Base-by-base conservation (phyloP, 2,888 invertebrate species). In the Cheilosia vulpina region DNA sequence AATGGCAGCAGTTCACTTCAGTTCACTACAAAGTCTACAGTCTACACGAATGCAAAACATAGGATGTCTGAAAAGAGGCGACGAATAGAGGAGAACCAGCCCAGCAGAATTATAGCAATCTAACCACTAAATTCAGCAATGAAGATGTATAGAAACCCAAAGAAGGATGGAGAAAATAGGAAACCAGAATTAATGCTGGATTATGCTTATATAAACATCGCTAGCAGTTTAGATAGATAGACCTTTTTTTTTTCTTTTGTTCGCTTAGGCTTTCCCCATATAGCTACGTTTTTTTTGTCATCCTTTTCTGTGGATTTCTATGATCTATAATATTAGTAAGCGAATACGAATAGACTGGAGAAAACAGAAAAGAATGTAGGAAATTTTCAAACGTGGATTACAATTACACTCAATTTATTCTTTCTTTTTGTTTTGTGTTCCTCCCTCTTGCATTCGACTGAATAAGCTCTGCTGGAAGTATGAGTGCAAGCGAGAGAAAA, bases 1-100 rank as follows among this genome's bases (percentile, higher is more conserved):
- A 85, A 85, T 80, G 80, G 80, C 80, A 85, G 79, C 83, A 84
- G 78, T 84, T 84, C 79, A 84, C 66, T 84, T 79, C 83, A 84
- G 78, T 83, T 77, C 78, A 83, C 78, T 66, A 71, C 65, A 71
- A 82, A 77, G 76, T 81, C 81, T 78, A 69, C 45, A 53, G 62
- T 38, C 38, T 13, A 38, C 34, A 60, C 52, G 60, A 66, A 71
- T 73, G 60, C 52, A 66, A 45, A 53, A 17, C 27, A 55, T 24
- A 55, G 53, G 38, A 68, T 13, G 62, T 7, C 43, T 52, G 58
- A 75, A 63, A 73, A 62, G 55, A 60, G 52, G 19, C 43, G 41
- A 38, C 31, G 7, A 31, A 7, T 34, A 45, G 52, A 57, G 58
- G 41, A 66, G 43, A 45, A 21, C 17, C 50, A 50, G 11, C 50